A percentile compares a stretch with the other conserved stretches of the same genome.
Evolutionary conservation across 2,888 invertebrate species (phyloP).

Genomic region (Mantis religiosa): DNA sequence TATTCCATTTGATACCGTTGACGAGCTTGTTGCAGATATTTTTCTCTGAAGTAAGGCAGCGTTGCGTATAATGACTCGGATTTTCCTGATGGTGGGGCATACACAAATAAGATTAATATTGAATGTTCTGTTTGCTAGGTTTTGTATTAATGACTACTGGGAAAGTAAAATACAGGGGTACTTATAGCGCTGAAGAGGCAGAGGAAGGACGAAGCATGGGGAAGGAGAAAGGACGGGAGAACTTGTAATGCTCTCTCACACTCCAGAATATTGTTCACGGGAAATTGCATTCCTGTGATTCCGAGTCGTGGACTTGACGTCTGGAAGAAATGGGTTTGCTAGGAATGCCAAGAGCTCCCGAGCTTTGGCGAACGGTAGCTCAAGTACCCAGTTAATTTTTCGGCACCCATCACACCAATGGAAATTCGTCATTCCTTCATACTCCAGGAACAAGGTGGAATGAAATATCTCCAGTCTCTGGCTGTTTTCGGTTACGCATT

Average conservation of each 20-base stretch:
- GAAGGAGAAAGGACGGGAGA: background rate
- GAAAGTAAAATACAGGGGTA: background rate
- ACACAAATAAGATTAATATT: too few relatives aligned
- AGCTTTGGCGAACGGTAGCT: background rate
- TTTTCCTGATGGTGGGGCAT: too few relatives aligned
- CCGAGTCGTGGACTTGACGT: conserved; percentile 12
- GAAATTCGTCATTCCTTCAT: background rate
- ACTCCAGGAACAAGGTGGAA: background rate
- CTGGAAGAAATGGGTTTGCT: background rate
- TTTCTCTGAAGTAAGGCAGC: too few relatives aligned
- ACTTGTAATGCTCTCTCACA: background rate
- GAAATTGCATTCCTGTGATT: conserved; percentile 17
- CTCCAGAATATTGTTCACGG: conserved; percentile 17
- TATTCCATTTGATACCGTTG: too few relatives aligned
- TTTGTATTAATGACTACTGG: background rate
- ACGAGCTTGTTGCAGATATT: too few relatives aligned
- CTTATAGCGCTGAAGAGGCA: background rate
- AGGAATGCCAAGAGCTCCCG: background rate
- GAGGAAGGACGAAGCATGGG: background rate
- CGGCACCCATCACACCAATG: background rate
- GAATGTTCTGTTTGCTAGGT: too few relatives aligned
- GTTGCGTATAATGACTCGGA: too few relatives aligned
- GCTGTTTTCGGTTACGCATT: too few relatives aligned
- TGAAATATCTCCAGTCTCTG: background rate
- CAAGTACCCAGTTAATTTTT: background rate